Evolutionary conservation across 2,797 vertebrate species (phyloP).

Genomic region (Pipistrellus kuhlii): DNA sequence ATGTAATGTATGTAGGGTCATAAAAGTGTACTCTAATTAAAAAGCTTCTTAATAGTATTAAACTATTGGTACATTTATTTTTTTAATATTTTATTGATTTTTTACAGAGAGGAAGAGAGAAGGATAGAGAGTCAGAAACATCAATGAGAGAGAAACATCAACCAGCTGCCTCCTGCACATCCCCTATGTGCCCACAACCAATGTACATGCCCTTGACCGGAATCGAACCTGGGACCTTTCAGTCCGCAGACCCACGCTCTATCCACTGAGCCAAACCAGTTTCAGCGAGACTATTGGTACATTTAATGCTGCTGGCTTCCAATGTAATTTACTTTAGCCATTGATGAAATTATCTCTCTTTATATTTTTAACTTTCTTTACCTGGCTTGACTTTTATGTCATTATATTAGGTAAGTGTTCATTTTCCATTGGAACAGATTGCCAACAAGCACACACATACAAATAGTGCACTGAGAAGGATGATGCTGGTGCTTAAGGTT

Average conservation of each 20-base stretch:
- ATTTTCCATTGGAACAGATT: slow-evolving; percentile 55
- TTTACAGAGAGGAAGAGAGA: too few species aligned
- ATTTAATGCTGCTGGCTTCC: neutral
- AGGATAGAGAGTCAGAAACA: too few species aligned
- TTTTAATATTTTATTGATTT: too few species aligned
- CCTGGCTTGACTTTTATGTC: slow-evolving; percentile 54
- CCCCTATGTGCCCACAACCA: too few species aligned
- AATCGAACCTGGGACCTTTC: too few species aligned
- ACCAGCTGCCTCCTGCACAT: too few species aligned
- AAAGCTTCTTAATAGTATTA: slow-evolving; percentile 34
- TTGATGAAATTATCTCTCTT: slow-evolving; percentile 25
- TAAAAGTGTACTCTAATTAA: neutral
- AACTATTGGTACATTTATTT: neutral
- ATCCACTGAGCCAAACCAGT: too few species aligned
- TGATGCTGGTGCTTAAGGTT: neutral
- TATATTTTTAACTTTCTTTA: slow-evolving; percentile 29
- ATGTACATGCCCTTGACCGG: too few species aligned
- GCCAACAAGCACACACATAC: neutral
- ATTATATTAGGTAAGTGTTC: slow-evolving; percentile 40
- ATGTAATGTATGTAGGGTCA: neutral
- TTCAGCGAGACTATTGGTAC: neutral
- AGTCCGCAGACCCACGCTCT: too few species aligned
- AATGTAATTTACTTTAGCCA: neutral
- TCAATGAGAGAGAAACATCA: too few species aligned
- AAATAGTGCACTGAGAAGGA: neutral